These are phyloP conservation scores for Mesorhabditis sp. DNA, from an alignment of 2,888 invertebrate species.

Conservation along the genomic window DNA sequence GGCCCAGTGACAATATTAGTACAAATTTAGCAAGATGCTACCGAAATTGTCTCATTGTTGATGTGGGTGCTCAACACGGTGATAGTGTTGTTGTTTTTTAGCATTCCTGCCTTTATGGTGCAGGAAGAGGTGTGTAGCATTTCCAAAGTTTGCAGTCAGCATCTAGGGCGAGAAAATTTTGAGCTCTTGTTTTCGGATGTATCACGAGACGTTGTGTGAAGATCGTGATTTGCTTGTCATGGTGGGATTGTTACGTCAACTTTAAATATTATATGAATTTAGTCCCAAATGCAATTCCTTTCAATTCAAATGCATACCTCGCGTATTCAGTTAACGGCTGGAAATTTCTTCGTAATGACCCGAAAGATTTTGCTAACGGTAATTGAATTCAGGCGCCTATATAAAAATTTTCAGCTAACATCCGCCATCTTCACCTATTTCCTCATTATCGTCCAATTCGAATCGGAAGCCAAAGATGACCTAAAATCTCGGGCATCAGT, in stretches of 20 bases:
- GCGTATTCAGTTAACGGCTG: slow-evolving; percentile 16
- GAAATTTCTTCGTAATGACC: slow-evolving; percentile 39
- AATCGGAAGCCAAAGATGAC: slow-evolving; percentile 6
- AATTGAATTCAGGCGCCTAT: not conserved
- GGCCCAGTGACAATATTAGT: slow-evolving; percentile 13
- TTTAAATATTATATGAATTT: slow-evolving; percentile 7
- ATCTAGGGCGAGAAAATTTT: slow-evolving; percentile 35
- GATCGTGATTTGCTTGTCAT: slow-evolving; percentile 33
- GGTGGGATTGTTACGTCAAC: slow-evolving; percentile 14
- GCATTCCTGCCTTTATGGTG: slow-evolving; percentile 37
- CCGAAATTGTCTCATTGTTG: slow-evolving; percentile 26
- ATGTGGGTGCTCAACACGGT: slow-evolving; percentile 36
- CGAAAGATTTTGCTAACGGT: slow-evolving; percentile 34
- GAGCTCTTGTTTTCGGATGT: slow-evolving; percentile 35
- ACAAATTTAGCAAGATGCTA: not conserved
- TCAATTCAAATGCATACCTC: slow-evolving; percentile 35
- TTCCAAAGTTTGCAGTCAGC: not conserved
- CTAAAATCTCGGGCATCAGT: too few relatives aligned
- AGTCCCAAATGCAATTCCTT: slow-evolving; percentile 39
- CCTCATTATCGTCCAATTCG: slow-evolving; percentile 32
- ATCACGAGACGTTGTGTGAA: slow-evolving; percentile 38
- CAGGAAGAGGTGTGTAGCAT: slow-evolving; percentile 28
- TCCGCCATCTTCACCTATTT: slow-evolving; percentile 40
- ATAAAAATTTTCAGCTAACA: slow-evolving; percentile 20
- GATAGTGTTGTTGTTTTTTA: slow-evolving; percentile 32